Conservation (phyloP, 2,888 invertebrate species). For the Harmothoe impar region DNA sequence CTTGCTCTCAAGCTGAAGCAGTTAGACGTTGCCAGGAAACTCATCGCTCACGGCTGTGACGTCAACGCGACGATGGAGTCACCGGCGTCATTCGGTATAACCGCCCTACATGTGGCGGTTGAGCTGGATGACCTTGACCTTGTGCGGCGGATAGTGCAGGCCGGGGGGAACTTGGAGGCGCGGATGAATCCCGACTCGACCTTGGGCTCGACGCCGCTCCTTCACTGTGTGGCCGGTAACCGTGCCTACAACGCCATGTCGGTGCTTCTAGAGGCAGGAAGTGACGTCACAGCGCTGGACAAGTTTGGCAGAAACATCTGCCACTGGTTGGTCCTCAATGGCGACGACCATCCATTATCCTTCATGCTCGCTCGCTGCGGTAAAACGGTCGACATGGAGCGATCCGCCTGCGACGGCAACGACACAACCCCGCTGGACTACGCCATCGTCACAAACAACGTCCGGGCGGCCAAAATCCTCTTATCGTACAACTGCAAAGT, state of each 20-base stretch:
- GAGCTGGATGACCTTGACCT: conserved; percentile 6
- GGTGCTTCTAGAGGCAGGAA: neutral
- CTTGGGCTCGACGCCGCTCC: conserved; percentile 7
- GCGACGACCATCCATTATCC: conserved; percentile 15
- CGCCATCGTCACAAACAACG: conserved; percentile 36
- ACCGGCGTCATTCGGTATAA: conserved; percentile 15
- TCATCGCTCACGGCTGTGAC: conserved; percentile 34
- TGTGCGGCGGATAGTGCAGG: neutral
- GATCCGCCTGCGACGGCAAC: neutral
- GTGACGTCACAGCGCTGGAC: neutral
- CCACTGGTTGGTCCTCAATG: conserved; percentile 50
- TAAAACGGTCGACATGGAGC: neutral
- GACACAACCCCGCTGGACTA: conserved; percentile 16
- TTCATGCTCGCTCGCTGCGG: neutral
- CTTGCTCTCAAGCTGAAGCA: conserved; percentile 14
- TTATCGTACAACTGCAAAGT: neutral
- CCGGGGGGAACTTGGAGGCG: conserved; percentile 22
- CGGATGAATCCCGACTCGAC: neutral
- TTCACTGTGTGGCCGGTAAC: conserved; percentile 53
- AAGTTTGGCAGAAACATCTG: neutral
- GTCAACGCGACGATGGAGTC: conserved; percentile 3
- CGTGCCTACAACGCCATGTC: conserved; percentile 5
- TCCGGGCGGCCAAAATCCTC: conserved; percentile 18
- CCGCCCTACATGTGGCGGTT: conserved; percentile 16
- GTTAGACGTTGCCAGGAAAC: neutral